Percentiles rank a stretch among this genome's conserved stretches.
These are phyloP conservation scores for Sinocyclocheilus anophthalmus DNA, from an alignment of 2,113 vertebrate genomes.

Conservation along the genomic window DNA sequence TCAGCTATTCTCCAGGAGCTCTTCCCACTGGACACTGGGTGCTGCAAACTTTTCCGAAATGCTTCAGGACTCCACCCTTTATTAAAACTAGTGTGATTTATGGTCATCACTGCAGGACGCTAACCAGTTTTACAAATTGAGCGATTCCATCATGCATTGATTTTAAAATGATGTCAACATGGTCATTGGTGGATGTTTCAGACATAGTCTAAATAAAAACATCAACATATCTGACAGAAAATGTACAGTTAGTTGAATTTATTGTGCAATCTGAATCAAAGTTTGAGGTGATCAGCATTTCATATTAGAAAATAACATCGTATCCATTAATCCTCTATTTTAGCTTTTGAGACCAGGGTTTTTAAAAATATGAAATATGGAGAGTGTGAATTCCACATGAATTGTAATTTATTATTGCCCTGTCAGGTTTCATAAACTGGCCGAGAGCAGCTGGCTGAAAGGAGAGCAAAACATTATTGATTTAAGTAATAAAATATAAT, in stretches of 20 bases:
- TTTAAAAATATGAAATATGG: background rate
- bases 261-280: background rate
- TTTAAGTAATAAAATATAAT: background rate
- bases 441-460: background rate
- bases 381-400: background rate
- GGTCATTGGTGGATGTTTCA: conserved; percentile 3
- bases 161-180: conserved; percentile 28
- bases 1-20: background rate
- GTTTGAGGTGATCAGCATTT: background rate
- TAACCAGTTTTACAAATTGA: conserved; percentile 32
- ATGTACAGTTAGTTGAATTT: background rate
- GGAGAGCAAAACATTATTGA: background rate
- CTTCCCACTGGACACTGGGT: background rate
- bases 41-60: conserved; percentile 1
- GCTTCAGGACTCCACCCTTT: conserved; percentile 22
- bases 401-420: background rate
- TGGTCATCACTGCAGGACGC: conserved; percentile 38
- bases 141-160: conserved; percentile 6
- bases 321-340: background rate
- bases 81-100: conserved; percentile 55
- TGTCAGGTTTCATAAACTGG: background rate
- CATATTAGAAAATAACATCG: no score
- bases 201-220: background rate
- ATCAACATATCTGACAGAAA: background rate
- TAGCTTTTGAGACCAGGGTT: background rate